Evolutionary conservation across 2,888 invertebrate genomes (phyloP).

Genomic region (Eristalinus aeneus): DNA sequence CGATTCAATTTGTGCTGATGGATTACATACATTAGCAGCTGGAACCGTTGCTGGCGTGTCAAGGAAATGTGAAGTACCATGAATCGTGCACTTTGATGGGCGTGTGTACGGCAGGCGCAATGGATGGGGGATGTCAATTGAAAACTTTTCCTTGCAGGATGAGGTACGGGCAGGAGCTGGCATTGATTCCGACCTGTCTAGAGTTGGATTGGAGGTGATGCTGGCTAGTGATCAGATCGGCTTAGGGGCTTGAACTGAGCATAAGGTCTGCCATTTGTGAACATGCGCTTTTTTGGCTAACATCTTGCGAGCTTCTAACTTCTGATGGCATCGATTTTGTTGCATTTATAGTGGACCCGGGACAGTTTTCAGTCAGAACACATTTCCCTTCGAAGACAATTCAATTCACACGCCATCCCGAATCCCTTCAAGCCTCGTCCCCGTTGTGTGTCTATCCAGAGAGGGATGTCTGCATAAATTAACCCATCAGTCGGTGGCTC

Average conservation of each 20-base stretch:
- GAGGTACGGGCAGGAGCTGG: not conserved
- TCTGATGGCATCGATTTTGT: no score
- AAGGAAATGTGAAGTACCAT: constrained; percentile 45
- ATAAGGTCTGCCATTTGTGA: no score
- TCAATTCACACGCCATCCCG: no score
- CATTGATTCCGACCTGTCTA: not conserved
- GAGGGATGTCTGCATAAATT: not conserved
- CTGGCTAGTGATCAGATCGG: not conserved
- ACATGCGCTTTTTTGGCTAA: no score
- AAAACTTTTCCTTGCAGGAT: not conserved
- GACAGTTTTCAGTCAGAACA: no score
- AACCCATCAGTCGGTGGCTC: not conserved
- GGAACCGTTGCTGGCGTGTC: constrained; percentile 54
- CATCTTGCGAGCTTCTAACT: no score
- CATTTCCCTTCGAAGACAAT: no score
- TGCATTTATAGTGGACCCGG: no score
- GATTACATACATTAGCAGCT: constrained; percentile 66
- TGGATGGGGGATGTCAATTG: not conserved
- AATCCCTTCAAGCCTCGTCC: no score
- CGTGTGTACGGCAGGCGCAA: not conserved
- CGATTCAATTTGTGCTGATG: constrained; percentile 67
- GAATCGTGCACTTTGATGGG: constrained; percentile 11
- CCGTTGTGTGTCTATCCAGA: no score
- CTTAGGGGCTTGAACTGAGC: not conserved
- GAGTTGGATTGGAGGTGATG: not conserved